phyloP scores from a whole-genome alignment of 2,888 invertebrate species.

The Platerodrilus igneus region DNA sequence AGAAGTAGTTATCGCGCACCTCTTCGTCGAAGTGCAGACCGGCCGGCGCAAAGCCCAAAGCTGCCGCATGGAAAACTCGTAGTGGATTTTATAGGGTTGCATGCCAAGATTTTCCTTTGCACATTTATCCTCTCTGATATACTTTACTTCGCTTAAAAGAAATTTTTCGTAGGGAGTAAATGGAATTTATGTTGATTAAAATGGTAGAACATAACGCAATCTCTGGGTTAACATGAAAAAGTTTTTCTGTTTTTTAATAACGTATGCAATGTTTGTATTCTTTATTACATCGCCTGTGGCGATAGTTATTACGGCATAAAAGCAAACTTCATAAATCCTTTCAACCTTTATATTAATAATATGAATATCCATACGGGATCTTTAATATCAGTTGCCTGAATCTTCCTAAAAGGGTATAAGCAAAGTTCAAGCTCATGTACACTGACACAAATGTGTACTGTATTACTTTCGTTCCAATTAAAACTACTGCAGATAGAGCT shows the following conservation, averaged over 20 bases:
- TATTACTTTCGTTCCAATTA: no score
- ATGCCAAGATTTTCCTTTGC: constrained; percentile 16
- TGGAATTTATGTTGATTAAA: constrained; percentile 43
- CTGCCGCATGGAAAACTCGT: constrained; percentile 13
- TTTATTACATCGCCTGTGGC: no score
- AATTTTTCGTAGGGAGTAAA: constrained; percentile 25
- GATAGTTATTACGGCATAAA: no score
- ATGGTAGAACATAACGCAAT: constrained; percentile 39
- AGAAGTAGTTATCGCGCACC: constrained; percentile 24
- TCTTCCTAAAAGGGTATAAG: no score
- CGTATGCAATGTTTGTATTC: no score
- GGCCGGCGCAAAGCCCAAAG: constrained; percentile 22
- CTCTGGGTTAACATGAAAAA: constrained; percentile 34
- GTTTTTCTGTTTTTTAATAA: constrained; percentile 29
- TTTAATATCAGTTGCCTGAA: no score
- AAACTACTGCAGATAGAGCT: no score
- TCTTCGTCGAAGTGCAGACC: constrained; percentile 15
- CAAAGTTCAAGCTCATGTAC: no score
- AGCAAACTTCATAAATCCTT: no score
- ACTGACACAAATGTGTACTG: no score
- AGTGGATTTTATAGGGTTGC: constrained; percentile 14
- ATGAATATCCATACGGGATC: no score
- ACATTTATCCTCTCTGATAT: constrained; percentile 17
- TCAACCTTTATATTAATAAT: no score
- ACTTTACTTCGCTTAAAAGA: constrained; percentile 15